Base-by-base conservation (phyloP, 2,888 invertebrate species). In the Subacronicta megacephala region DNA sequence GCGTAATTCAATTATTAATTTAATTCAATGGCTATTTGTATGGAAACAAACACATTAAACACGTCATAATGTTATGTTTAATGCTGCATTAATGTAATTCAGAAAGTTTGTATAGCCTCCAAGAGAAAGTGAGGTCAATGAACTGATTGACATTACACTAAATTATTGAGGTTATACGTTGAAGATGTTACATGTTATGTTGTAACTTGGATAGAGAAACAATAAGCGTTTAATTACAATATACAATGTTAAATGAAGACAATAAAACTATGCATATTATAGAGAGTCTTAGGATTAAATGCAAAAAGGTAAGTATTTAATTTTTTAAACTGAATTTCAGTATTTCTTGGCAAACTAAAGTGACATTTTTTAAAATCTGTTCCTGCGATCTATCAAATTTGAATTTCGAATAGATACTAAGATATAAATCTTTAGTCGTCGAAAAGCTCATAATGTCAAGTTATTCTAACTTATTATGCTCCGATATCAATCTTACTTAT, bases 71-170 rank as follows among this genome's bases (percentile, higher is more conserved):
- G 37, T 51, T 42, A 64, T 52, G 45, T 62, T 52, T 60, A 64
- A 60, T 68, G 56, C 56, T 42, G 51, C 67, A 62, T 57, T 60
- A 56, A 66, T 45, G 54, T 58, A 58, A 67, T 72, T 60, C 68
- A 56, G 72, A 71, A 72, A 71, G 72, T 72, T 53, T 58, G 52
- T 72, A 63, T 60, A 59, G 52, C 15, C 35, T 43, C 55, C 13
- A 37, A 61, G 73, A 72, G 72, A 74, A 75, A 75, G 74, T 66
- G 69, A 51, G 74, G 42, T 75, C 69, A 49, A 31, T 75, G 69
- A 72, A 62, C 74, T 62, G 58, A 43, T 63, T 65, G 68, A 68
- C 62, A 71, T 72, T 64, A 72, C 55, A 62, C 55, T 18, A 56
- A 69, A 59, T 53, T 5, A 53, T 62, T 52, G 60, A 69, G 58